Evolutionary conservation across 92 coral and sea anemone species (phyloP).

Genomic region (Paramuricea clavata): DNA sequence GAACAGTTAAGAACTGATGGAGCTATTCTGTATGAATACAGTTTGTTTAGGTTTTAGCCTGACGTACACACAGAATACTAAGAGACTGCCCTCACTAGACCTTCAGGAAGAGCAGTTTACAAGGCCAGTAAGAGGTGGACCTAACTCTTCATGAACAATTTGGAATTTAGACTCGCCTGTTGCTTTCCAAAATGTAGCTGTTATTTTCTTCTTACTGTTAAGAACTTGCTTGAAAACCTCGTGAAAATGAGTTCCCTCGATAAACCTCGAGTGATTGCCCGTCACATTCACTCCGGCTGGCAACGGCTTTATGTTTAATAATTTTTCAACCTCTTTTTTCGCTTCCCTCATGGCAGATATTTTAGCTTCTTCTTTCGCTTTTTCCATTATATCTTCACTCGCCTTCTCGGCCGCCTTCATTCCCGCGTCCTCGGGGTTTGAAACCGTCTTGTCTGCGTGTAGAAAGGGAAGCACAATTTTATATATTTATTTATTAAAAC

Average conservation of each 20-base stretch:
- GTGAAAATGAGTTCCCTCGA: constrained; percentile 19
- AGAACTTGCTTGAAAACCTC: neutral
- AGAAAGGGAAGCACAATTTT: too few species aligned
- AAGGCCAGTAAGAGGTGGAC: too few species aligned
- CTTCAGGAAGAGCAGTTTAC: too few species aligned
- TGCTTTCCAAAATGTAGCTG: neutral
- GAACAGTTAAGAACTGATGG: too few species aligned
- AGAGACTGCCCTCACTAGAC: too few species aligned
- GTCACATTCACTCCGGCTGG: neutral
- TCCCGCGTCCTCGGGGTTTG: constrained; percentile 35
- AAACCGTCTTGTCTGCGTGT: neutral
- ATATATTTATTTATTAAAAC: too few species aligned
- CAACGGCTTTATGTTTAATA: neutral
- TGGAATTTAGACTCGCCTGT: constrained; percentile 34
- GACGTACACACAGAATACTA: too few species aligned
- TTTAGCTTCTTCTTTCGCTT: constrained; percentile 45
- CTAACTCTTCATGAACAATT: too few species aligned
- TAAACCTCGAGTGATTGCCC: neutral
- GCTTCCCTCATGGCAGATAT: neutral
- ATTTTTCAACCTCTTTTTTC: constrained; percentile 8
- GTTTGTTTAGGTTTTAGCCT: too few species aligned
- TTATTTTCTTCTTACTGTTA: neutral
- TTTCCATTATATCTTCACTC: constrained; percentile 25
- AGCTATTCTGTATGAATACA: too few species aligned
- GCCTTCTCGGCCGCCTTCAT: constrained; percentile 60